Evolutionary conservation across 64 coral and sea anemone genomes (phyloP).

Genomic region (Dendrophyllia cribrosa): DNA sequence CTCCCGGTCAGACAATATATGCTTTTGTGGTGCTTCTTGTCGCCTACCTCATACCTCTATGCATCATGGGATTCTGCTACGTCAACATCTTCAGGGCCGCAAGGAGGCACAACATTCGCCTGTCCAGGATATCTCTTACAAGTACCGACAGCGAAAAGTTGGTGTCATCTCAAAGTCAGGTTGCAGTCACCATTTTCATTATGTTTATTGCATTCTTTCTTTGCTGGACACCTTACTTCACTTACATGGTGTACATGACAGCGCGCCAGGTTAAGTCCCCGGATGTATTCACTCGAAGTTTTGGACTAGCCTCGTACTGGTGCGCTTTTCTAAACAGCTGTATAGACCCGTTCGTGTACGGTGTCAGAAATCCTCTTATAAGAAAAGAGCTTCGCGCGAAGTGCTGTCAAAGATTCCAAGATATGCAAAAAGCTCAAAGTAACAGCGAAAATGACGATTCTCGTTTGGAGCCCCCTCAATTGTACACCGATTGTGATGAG

Average conservation of each 20-base stretch:
- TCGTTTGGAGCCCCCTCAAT: neutral
- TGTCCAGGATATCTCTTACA: constrained; percentile 40
- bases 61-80: constrained; percentile 85
- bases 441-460: neutral
- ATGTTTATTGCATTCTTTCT: constrained; percentile 76
- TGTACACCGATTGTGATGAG: neutral
- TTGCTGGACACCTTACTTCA: constrained; percentile 88
- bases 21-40: constrained; percentile 58
- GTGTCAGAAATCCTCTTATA: constrained; percentile 72
- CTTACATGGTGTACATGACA: constrained; percentile 60
- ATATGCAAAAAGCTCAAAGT: neutral
- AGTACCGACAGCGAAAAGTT: neutral
- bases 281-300: constrained; percentile 1
- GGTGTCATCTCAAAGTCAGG: constrained; percentile 59
- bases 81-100: constrained; percentile 72
- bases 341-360: constrained; percentile 79
- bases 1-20: constrained; percentile 40
- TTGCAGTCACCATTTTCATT: constrained; percentile 74
- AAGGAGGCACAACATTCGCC: constrained; percentile 56
- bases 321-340: constrained; percentile 80
- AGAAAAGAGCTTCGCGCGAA: neutral
- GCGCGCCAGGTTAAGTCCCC: neutral
- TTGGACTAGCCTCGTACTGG: constrained; percentile 74
- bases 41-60: constrained; percentile 67
- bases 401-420: neutral